Percentiles rank a stretch among this genome's conserved stretches.
Conservation (phyloP, 2,888 invertebrate genomes). For the Xestia ashworthii region DNA sequence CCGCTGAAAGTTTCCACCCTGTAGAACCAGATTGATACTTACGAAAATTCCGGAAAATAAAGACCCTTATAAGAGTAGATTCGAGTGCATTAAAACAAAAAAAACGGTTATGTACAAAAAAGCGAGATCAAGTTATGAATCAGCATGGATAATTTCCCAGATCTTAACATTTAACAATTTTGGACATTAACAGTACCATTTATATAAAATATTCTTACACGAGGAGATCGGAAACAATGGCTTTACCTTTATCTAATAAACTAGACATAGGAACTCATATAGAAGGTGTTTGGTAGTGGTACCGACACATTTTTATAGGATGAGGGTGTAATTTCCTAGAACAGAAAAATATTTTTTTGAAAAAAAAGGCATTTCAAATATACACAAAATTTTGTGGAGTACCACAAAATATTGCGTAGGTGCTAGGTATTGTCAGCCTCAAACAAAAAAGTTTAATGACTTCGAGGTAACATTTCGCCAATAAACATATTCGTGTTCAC, state of each 20-base stretch:
- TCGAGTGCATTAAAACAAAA: background rate
- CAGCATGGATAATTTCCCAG: background rate
- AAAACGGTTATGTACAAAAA: background rate
- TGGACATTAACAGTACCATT: constrained; percentile 7
- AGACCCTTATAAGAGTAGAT: background rate
- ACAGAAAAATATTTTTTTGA: background rate
- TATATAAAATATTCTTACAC: constrained; percentile 51
- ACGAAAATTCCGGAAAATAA: background rate
- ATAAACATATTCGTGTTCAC: too few relatives aligned
- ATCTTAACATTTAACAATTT: background rate
- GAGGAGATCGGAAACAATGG: constrained; percentile 59
- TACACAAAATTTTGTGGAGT: too few relatives aligned
- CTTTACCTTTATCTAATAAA: constrained; percentile 48
- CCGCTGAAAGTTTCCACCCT: too few relatives aligned
- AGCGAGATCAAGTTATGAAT: background rate
- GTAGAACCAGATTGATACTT: background rate
- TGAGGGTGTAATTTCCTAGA: background rate
- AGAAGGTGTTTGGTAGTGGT: background rate
- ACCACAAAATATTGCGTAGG: background rate
- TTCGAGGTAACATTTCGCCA: background rate
- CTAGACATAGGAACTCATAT: constrained; percentile 53
- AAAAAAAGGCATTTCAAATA: background rate
- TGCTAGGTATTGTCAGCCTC: background rate
- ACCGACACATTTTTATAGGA: background rate
- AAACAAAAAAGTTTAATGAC: background rate